phyloP scores from a whole-genome alignment of 2,888 invertebrate species.

The Eupithecia insigniata region DNA sequence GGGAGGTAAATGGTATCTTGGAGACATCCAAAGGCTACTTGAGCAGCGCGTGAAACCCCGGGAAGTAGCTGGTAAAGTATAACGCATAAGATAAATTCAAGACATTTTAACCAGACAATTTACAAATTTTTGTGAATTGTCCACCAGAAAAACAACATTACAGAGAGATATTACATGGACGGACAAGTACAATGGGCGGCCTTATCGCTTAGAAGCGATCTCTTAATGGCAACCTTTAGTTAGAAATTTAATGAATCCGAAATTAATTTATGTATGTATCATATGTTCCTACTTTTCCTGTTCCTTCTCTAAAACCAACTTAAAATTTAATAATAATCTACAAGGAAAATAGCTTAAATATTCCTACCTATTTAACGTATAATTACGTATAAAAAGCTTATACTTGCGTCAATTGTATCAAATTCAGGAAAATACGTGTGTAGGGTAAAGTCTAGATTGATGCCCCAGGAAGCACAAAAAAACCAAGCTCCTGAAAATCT shows the following conservation, averaged over 20 bases:
- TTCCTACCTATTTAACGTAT: not conserved
- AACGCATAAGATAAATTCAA: too few relatives aligned
- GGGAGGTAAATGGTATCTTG: too few relatives aligned
- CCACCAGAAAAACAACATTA: too few relatives aligned
- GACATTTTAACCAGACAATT: not conserved
- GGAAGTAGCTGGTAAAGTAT: too few relatives aligned
- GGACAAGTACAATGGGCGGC: too few relatives aligned
- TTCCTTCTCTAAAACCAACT: not conserved
- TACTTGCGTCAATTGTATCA: constrained; percentile 4
- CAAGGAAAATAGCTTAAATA: not conserved
- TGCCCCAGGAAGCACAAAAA: not conserved
- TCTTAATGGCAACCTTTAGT: too few relatives aligned
- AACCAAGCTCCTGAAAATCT: not conserved
- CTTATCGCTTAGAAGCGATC: too few relatives aligned
- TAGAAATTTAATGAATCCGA: not conserved
- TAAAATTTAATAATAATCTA: constrained; percentile 3
- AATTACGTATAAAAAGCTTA: not conserved
- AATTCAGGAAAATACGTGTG: not conserved
- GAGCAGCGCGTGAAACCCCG: too few relatives aligned
- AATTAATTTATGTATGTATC: not conserved
- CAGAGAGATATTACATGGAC: too few relatives aligned
- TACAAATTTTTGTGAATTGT: too few relatives aligned
- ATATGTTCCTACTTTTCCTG: not conserved
- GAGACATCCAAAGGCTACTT: too few relatives aligned
- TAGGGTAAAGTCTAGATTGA: not conserved